Evolutionary conservation across 2,888 invertebrate genomes (phyloP), one percentile per base, ranked within the genome.

Genomic region (Tromatobia lineatoria): DNA sequence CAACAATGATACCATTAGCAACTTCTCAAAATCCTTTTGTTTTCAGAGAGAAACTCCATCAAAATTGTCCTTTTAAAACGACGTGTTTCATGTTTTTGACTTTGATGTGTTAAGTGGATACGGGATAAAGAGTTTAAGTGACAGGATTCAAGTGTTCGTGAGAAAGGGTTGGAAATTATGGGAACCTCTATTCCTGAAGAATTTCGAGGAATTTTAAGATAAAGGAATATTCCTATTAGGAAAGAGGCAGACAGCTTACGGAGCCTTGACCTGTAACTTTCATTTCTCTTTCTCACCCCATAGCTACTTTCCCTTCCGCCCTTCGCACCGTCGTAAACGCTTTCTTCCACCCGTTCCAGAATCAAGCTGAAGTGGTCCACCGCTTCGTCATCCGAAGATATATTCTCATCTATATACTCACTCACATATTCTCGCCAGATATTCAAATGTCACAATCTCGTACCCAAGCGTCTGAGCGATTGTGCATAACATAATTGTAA

Each of bases 241-340:
- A 64, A 75, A 70, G 70, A 70, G 73, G 73, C 80, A 71, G 83
- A 8, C 10, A 10, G 85, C 82, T 87, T 87, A 85, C 71, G 87
- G 78, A 90, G 89, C 88, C 90, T 90, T 90, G 89, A 90, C 89
- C 90, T 81, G 82, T 77, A 80, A 85, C 71, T 61, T 77, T 77
- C 34, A 23, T 59, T 61, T 73, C 50, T 23, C 38, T 74, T 64
- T 69, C 54, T 78, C 78, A 29, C 59, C 61, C 25, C 25, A 23
- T 25, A 29, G 4, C 34, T 29, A 1, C 74, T 61, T 54, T 10
- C 29, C 70, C 11, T 11, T 25, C n/a, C 18, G 29, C 42, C 29
- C 13, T 73, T 57, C 59, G 47, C 69, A 71, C 71, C 67, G 54
- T 69, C 67, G 25, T 29, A 54, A 25, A 64, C 66, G 13, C 66